Conservation (phyloP, 1,140 invertebrate genomes). For the fruit fly (Drosophila melanogaster) region DNA sequence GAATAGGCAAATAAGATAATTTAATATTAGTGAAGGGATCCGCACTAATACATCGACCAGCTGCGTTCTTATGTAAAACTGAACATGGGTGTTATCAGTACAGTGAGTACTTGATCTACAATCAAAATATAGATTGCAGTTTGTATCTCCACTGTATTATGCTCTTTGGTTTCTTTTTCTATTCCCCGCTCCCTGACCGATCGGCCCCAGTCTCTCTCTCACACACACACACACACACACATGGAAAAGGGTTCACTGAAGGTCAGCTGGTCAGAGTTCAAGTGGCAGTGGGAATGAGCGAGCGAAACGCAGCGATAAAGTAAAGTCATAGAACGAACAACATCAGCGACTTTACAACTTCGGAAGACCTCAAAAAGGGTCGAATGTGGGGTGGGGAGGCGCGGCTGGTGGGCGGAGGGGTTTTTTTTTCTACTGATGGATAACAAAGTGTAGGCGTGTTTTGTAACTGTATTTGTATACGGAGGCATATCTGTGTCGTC, state of each 20-base stretch:
- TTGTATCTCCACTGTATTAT: conserved; percentile 25
- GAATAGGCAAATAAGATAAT: too few species aligned
- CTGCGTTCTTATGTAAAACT: neutral
- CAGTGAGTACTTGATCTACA: neutral
- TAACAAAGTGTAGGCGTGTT: conserved; percentile 48
- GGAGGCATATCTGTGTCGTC: conserved; percentile 66
- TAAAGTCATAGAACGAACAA: conserved; percentile 38
- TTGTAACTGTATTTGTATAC: conserved; percentile 47
- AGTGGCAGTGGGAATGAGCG: conserved; percentile 53
- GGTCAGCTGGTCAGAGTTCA: conserved; percentile 83
- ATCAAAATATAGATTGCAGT: neutral
- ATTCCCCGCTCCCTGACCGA: conserved; percentile 7
- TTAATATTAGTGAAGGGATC: too few species aligned
- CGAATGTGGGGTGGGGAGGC: neutral
- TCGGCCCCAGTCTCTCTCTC: conserved; percentile 13
- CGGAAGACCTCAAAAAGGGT: conserved; percentile 15
- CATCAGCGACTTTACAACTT: conserved; percentile 44
- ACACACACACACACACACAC: conserved; percentile 18
- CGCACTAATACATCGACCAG: too few species aligned
- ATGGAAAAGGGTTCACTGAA: conserved; percentile 76
- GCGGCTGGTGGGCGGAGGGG: neutral
- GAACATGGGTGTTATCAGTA: conserved; percentile 5
- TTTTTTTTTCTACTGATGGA: conserved; percentile 5
- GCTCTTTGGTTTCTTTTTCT: conserved; percentile 1
- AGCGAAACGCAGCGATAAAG: conserved; percentile 19